Base-by-base conservation (phyloP, 2,888 invertebrate genomes). In the Euplexia lucipara region DNA sequence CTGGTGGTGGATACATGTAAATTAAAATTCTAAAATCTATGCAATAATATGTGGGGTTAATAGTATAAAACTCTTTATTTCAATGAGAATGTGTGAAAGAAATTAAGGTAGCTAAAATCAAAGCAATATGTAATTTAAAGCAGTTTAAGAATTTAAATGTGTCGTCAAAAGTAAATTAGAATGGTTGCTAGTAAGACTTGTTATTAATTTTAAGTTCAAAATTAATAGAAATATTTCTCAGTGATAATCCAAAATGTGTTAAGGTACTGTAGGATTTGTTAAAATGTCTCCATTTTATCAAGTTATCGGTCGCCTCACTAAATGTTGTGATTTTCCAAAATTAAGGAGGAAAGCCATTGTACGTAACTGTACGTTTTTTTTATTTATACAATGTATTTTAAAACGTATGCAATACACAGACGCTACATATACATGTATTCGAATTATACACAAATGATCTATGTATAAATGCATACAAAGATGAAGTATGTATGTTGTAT, bases 331-430 rank as follows among this genome's bases (percentile, higher is more conserved):
- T 61, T 51, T 61, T 61, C 34, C 30, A 53, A 78, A 57, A 44
- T 16, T 35, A 32, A 47, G 42, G 47, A 49, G 60, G 39, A 20
- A 37, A 56, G 45, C 22, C 48, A 60, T 47, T 54, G 66, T 78
- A 61, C 42, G 60, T 53, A 49, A 49, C 8, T 37, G 53, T 66
- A 73, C 57, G 6, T 47, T 48, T 61, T 61, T 67, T 66, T 53
- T 44, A 65, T 73, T 52, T 52, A 52, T 34, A 69, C 44, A 64
- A 56, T 58, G 65, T 59, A 77, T 77, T 73, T 73, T 71, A 63
- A 54, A 63, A 75, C 8, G 41, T 71, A 54, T 49, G 62, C 53
- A 56, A 67, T 26, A 59, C 52, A 52, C 20, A 37, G 2, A 47
- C 18, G 32, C 22, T 30, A 42, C 30, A 34, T 39, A 53, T 39